Conservation (phyloP, 2,113 vertebrate genomes). For the cattle (Bos taurus) region DNA sequence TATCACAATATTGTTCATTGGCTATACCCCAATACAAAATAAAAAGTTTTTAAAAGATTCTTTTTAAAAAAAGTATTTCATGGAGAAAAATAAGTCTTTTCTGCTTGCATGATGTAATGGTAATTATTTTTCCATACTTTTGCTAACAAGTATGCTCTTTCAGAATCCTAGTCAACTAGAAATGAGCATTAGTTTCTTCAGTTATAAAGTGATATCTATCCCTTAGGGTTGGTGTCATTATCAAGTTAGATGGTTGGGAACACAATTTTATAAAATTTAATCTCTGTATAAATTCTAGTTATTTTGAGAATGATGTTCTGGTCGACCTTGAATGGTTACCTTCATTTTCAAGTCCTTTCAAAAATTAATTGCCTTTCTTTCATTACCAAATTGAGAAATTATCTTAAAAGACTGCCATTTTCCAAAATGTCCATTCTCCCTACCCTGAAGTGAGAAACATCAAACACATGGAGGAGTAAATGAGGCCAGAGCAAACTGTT, state of each 20-base stretch:
- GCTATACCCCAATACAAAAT: not conserved
- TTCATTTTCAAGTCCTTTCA: not conserved
- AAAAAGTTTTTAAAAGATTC: not conserved
- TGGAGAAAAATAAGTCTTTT: not conserved
- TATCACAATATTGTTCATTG: not conserved
- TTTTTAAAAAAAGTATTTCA: not conserved
- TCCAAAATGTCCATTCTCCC: not conserved
- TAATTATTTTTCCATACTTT: not conserved
- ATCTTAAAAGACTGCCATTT: not conserved
- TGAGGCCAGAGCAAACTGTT: not conserved
- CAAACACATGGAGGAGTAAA: not conserved
- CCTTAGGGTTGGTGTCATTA: not conserved
- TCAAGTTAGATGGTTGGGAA: not conserved
- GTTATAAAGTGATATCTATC: not conserved
- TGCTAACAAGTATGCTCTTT: not conserved
- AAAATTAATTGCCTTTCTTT: not conserved
- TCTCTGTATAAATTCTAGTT: not conserved
- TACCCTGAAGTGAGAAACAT: not conserved
- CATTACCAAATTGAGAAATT: not conserved
- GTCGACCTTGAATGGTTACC: not conserved
- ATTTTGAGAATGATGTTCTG: not conserved
- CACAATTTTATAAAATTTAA: not conserved
- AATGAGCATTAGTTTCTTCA: not conserved
- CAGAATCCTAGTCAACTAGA: not conserved
- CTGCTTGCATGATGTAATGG: not conserved